Percentiles rank a stretch among this genome's conserved stretches.
Conservation (phyloP, 2,797 vertebrate species). For the Mergus octosetaceus region DNA sequence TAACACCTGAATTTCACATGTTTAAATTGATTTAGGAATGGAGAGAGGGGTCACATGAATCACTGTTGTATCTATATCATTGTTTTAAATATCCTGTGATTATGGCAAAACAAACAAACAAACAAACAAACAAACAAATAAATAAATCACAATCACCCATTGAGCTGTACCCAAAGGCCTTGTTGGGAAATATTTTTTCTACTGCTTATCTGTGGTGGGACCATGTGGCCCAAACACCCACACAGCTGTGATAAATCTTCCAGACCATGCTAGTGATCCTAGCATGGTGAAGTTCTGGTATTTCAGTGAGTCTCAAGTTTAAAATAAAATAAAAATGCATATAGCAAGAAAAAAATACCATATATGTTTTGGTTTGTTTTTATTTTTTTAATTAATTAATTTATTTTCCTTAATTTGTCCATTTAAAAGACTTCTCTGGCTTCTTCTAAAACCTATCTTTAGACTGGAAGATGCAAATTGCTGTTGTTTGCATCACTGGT, state of each 20-base stretch:
- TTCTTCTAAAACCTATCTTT: background rate
- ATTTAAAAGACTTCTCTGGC: background rate
- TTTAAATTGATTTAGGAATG: background rate
- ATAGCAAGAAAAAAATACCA: background rate
- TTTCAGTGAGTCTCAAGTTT: background rate
- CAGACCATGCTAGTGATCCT: background rate
- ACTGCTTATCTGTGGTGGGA: background rate
- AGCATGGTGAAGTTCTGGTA: background rate
- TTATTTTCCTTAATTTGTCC: background rate
- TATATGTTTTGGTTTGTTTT: accelerated
- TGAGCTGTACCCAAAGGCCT: background rate
- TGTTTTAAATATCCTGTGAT: background rate
- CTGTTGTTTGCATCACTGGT: background rate
- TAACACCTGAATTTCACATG: background rate
- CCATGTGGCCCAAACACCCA: background rate
- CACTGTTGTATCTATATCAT: background rate
- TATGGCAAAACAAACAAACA: background rate
- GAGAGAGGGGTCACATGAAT: background rate
- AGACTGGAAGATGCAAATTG: background rate
- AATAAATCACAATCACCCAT: background rate
- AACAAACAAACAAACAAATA: background rate
- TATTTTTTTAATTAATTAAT: too few relatives aligned
- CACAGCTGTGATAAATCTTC: background rate
- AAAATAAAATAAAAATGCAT: background rate
- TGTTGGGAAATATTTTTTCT: background rate